These are phyloP conservation scores for Enteromius anoplus DNA, from an alignment of 2,797 vertebrate genomes.

Conservation along the genomic window DNA sequence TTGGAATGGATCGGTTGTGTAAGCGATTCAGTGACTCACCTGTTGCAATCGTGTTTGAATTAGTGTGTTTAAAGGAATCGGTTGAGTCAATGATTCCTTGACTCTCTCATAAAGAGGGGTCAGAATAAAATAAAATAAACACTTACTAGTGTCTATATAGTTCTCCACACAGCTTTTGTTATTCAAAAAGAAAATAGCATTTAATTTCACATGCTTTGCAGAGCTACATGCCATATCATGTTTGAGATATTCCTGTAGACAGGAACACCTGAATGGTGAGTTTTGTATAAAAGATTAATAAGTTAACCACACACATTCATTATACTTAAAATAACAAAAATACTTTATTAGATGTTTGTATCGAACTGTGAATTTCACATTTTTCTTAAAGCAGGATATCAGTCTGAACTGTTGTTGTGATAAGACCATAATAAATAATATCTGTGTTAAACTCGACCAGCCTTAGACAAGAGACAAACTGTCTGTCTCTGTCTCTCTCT, in stretches of 20 bases:
- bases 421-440: neutral
- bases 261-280: neutral
- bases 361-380: too few species aligned
- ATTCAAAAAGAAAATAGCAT: neutral
- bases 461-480: slow-evolving; percentile 19
- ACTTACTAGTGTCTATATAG: neutral
- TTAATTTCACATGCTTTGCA: slow-evolving; percentile 7
- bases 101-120: neutral
- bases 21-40: neutral
- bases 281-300: neutral
- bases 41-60: too few species aligned
- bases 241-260: neutral
- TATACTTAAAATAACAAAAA: too few species aligned
- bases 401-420: neutral
- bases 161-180: slow-evolving; percentile 38
- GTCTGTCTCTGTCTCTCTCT: slow-evolving; percentile 34
- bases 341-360: too few species aligned
- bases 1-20: neutral
- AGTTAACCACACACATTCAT: neutral
- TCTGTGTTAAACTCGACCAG: neutral
- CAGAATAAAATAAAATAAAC: neutral
- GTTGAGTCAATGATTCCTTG: neutral
- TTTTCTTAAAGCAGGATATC: neutral
- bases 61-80: neutral
- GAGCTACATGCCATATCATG: slow-evolving; percentile 26